Evolutionary conservation across 2,797 vertebrate genomes (phyloP).

Genomic region (Natrix natrix): DNA sequence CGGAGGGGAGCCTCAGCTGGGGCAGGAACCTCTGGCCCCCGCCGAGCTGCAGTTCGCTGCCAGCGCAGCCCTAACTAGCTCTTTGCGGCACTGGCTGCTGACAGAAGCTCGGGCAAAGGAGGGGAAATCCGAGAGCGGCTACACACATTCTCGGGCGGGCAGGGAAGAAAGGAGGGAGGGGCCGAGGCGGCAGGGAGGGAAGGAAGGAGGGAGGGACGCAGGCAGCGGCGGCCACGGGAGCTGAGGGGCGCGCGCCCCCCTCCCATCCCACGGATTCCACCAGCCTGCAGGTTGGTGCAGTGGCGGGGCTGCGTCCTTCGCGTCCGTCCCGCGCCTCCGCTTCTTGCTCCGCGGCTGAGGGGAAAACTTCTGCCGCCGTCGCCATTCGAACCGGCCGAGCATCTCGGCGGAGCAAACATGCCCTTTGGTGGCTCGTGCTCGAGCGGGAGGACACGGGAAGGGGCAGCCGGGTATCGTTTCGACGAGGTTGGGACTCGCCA

Average conservation of each 20-base stretch:
- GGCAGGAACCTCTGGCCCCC: slow-evolving; percentile 33
- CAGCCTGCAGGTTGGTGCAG: slow-evolving; percentile 70
- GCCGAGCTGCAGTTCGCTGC: slow-evolving; percentile 47
- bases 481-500: background rate
- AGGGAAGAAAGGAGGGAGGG: background rate
- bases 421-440: background rate
- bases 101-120: slow-evolving; percentile 23
- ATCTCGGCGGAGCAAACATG: background rate
- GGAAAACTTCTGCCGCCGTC: background rate
- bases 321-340: background rate
- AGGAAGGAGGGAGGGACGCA: background rate
- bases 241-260: background rate
- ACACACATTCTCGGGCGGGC: slow-evolving; percentile 3
- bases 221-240: background rate
- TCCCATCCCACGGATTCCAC: slow-evolving; percentile 24
- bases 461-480: too few species aligned
- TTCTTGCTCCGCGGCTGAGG: background rate
- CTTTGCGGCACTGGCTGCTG: slow-evolving; percentile 45
- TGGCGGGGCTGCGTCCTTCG: slow-evolving; percentile 47
- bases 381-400: background rate
- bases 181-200: background rate
- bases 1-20: background rate
- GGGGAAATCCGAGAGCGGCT: background rate
- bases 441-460: background rate
- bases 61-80: slow-evolving; percentile 30